Conservation (phyloP, 2,888 invertebrate genomes). For the Colletes collaris region DNA sequence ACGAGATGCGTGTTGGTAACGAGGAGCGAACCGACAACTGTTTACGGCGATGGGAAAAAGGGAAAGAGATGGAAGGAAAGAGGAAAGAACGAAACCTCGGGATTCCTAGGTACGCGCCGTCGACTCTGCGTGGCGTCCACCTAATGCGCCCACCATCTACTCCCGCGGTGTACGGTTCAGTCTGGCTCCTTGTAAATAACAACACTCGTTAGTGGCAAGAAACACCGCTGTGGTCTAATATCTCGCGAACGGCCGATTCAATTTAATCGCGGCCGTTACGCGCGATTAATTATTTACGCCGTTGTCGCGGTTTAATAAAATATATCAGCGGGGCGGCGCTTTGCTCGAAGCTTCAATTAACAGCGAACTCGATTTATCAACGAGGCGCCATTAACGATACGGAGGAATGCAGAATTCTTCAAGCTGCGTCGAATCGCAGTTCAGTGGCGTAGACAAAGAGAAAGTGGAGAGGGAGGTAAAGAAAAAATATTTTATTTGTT, state of each 20-base stretch:
- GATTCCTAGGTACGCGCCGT: conserved; percentile 9
- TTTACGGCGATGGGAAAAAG: background rate
- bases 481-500: no score
- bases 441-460: no score
- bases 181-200: conserved; percentile 47
- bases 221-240: conserved; percentile 46
- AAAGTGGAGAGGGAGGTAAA: conserved; percentile 4
- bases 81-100: conserved; percentile 21
- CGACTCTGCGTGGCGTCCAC: conserved; percentile 53
- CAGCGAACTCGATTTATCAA: conserved; percentile 46
- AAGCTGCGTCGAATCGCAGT: background rate
- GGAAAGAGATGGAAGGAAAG: conserved; percentile 6
- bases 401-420: conserved; percentile 9
- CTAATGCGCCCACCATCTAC: conserved; percentile 46
- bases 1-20: conserved; percentile 66
- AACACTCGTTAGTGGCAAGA: conserved; percentile 56
- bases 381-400: conserved; percentile 40
- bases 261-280: conserved; percentile 54
- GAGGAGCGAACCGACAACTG: conserved; percentile 57
- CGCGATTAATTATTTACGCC: conserved; percentile 49
- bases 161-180: conserved; percentile 36
- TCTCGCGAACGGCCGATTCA: conserved; percentile 46
- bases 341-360: conserved; percentile 42
- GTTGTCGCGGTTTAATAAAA: conserved; percentile 48
- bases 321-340: conserved; percentile 32